Base-by-base conservation (phyloP, 2,113 vertebrate species). In the Myodes glareolus region DNA sequence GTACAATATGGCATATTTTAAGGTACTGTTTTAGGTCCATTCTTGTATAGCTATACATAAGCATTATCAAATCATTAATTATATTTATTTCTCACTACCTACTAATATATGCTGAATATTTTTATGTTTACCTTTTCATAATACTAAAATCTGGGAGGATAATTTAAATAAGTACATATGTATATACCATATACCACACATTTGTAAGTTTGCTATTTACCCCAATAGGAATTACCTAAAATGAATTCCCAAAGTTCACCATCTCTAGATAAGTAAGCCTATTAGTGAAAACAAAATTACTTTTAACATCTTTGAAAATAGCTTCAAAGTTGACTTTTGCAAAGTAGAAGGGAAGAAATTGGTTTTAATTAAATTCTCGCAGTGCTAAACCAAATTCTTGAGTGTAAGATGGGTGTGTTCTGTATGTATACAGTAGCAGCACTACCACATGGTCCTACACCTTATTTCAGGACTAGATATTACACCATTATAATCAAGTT, bases 61-160 rank as follows among this genome's bases (percentile, higher is more conserved):
- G 39, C 87, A n/a, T 93, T 72, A 88, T 92, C 55, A 94, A 14
- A 36, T 97, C 47, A 96, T 42, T 96, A 91, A 89, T 89, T 96
- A 88, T 88, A 91, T 87, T 93, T 96, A 73, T 85, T 96, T 7
- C 17, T 92, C 76, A 95, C 75, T 94, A n/a, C 14, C 78, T 78
- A 45, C 82, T 92, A 47, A 93, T 7, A 58, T 93, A 84, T 42
- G 52, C 13, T 93, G 36, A 87, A 2, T 91, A 36, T 96, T 93
- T 68, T 94, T 96, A 7, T 92, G 72, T 90, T 88, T 91, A 90
- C 31, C 85, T 90, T 96, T 96, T 78, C 39, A 89, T 21, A 95
- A 94, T 92, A 77, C 58, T 58, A 55, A 94, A 95, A 94, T 94
- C 36, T 82, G 50, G 17, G 80, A 70, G 89, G 75, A 84, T 50